A percentile compares a stretch with the other conserved stretches of the same genome.
phyloP scores from a whole-genome alignment of 2,888 invertebrate genomes.

The Melieria omissa region DNA sequence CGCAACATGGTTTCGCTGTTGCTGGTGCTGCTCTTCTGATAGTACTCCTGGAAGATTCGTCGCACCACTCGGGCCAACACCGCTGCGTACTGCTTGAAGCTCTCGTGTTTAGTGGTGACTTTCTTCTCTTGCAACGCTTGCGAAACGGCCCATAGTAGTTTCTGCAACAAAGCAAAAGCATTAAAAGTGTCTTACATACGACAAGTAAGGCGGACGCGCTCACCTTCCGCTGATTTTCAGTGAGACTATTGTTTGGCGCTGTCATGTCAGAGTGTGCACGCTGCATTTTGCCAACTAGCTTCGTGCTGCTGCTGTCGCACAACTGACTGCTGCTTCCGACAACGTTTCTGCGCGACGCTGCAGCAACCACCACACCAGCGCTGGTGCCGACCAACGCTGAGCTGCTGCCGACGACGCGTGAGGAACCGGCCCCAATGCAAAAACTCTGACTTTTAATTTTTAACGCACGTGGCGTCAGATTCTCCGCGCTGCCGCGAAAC shows the following conservation, averaged over 20 bases:
- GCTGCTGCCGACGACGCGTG: slow-evolving; percentile 37
- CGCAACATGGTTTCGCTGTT: slow-evolving; percentile 83
- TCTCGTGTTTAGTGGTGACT: slow-evolving; percentile 73
- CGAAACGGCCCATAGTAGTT: slow-evolving; percentile 84
- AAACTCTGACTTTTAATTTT: slow-evolving; percentile 67
- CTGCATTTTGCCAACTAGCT: slow-evolving; percentile 45
- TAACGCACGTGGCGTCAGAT: slow-evolving; percentile 60
- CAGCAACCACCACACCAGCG: slow-evolving; percentile 22
- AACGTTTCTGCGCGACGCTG: slow-evolving; percentile 18
- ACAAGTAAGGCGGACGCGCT: background rate
- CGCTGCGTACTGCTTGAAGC: slow-evolving; percentile 78
- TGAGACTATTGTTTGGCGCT: slow-evolving; percentile 53
- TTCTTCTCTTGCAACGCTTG: slow-evolving; percentile 79
- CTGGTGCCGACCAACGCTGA: slow-evolving; percentile 12
- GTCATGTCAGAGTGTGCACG: slow-evolving; percentile 57
- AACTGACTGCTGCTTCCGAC: slow-evolving; percentile 44
- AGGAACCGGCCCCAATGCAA: slow-evolving; percentile 63
- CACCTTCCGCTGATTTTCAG: slow-evolving; percentile 64
- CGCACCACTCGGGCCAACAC: slow-evolving; percentile 76
- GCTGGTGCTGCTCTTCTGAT: slow-evolving; percentile 74
- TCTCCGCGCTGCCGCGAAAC: slow-evolving; percentile 49
- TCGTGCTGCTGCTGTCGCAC: slow-evolving; percentile 38
- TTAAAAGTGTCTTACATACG: background rate
- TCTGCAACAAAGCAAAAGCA: slow-evolving; percentile 65
- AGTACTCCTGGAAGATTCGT: slow-evolving; percentile 71